Evolutionary conservation across 1,140 invertebrate species (phyloP), one percentile per base, ranked within the genome.

Genomic region (Eubasilissa regina): DNA sequence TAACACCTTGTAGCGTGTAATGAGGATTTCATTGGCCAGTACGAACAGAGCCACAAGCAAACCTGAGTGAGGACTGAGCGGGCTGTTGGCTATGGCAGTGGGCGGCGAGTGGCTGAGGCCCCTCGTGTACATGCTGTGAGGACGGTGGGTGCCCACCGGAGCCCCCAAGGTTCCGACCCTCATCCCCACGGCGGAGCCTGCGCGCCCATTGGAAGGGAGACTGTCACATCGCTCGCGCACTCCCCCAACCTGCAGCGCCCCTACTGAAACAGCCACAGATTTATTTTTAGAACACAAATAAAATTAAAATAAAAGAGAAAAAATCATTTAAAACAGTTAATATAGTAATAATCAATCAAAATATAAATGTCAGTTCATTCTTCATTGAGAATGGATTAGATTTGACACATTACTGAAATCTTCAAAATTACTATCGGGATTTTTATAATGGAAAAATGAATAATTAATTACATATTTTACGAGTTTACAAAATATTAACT

Each of bases 201-300:
- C 64, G 64, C 70, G 35, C 19, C 62, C 43, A 4, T 51, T 60
- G 0, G 93, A 93, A 13, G 94, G 95, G 88, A 95, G 91, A 85
- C 93, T 95, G 85, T 95, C 95, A 85, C 93, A 95, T 51, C 94
- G 91, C 80, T 95, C 94, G 60, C 95, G 91, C 21, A 68, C 58
- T 8, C 44, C 60, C 4, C 35, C 44, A 73, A 21, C 43, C 56
- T 70, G 48, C 62, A 78, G 44, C 15, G 77, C 78, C 15, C 76
- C 77, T 8, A 68, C 77, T 81, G 60, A 44, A 78, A 44, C 55
- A 48, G 6, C 60, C 60, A 64, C 17, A 58, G 15, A 35, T 51
- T 51, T 8, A 13, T 51, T 51, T 51, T 51, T 51, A 51, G 48
- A 51, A 51, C n/a, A 51, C 48, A 13, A 51, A 51, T 51, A 15